A percentile compares a stretch with the other conserved stretches of the same genome.
Conservation (phyloP, 2,113 vertebrate genomes). For the Clarias magur region DNA sequence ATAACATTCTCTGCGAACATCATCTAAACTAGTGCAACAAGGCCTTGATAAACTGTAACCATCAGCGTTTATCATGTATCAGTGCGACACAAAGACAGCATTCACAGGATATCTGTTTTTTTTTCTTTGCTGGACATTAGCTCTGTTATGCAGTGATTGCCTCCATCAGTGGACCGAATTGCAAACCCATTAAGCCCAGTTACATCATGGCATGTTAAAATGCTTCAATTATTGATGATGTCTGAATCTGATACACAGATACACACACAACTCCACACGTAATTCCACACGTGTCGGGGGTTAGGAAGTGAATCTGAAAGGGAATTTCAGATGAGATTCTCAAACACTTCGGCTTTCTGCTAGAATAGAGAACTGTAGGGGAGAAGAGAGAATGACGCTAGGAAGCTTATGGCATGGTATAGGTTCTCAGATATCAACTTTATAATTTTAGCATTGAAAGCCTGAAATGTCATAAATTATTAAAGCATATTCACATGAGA, state of each 20-base stretch:
- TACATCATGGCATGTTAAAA: not conserved
- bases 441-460: not conserved
- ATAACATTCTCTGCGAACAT: no score
- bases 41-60: not conserved
- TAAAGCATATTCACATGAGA: not conserved
- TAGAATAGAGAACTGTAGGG: not conserved
- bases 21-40: no score
- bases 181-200: constrained; percentile 42
- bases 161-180: constrained; percentile 7
- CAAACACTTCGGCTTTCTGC: not conserved
- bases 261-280: not conserved
- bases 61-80: not conserved
- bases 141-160: constrained; percentile 37
- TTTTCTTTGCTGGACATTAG: constrained; percentile 13
- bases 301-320: not conserved
- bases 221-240: constrained; percentile 7
- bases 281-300: not conserved
- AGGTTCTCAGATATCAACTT: not conserved
- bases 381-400: not conserved
- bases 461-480: not conserved
- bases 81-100: constrained; percentile 22
- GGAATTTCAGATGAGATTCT: not conserved
- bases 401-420: not conserved
- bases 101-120: constrained; percentile 38
- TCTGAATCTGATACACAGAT: not conserved